Conservation (phyloP, 2,113 vertebrate genomes). For the Phocoena phocoena region DNA sequence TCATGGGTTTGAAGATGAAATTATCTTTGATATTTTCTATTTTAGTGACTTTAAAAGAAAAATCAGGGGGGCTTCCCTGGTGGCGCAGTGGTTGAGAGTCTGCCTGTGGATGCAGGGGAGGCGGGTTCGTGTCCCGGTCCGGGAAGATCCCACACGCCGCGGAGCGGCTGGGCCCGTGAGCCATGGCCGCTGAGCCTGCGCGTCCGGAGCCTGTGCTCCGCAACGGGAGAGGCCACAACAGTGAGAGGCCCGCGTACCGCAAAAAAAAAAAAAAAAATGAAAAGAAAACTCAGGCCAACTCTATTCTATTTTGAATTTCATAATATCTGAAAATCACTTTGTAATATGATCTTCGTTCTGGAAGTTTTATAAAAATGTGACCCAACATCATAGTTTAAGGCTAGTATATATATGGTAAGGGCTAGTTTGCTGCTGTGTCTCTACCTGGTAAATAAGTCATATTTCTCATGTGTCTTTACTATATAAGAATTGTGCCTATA, state of each 20-base stretch:
- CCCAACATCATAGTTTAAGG: background rate
- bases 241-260: no score
- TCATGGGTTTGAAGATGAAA: background rate
- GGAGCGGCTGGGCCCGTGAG: no score
- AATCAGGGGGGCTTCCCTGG: background rate
- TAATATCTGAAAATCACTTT: background rate
- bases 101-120: no score
- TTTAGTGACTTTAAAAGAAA: conserved; percentile 10
- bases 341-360: background rate
- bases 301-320: background rate
- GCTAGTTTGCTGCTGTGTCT: background rate
- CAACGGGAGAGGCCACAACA: no score
- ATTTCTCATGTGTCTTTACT: background rate
- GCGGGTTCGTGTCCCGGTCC: no score
- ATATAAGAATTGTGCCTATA: background rate
- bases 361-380: background rate
- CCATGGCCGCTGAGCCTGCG: no score
- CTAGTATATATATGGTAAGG: background rate
- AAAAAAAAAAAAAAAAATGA: background rate
- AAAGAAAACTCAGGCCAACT: background rate
- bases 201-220: no score
- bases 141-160: no score
- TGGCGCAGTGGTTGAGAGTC: no score
- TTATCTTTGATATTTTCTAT: background rate
- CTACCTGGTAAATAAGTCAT: background rate